Conservation (phyloP, 1,140 invertebrate genomes). For the Pogonognathellus flavescens region DNA sequence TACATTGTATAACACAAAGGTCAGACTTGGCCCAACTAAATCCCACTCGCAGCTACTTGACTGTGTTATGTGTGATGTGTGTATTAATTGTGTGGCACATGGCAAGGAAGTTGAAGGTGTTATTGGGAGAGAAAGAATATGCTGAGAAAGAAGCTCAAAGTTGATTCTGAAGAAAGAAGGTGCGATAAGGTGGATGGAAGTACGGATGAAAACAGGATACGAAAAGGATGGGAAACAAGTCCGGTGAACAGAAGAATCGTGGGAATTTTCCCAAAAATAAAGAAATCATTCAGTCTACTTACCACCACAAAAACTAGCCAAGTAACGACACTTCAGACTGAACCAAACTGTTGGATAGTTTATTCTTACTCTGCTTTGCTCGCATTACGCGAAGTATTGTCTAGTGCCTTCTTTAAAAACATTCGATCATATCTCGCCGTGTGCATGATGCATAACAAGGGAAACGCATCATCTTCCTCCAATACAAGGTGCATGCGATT, state of each 20-base stretch:
- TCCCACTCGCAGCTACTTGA: too few species aligned
- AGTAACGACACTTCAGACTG: neutral
- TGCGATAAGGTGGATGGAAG: neutral
- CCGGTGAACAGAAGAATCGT: slow-evolving; percentile 15
- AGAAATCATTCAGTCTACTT: slow-evolving; percentile 34
- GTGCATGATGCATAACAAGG: too few species aligned
- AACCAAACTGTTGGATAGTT: neutral
- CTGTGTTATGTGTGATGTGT: too few species aligned
- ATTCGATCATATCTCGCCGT: too few species aligned
- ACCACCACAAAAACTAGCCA: neutral
- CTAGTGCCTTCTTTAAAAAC: too few species aligned
- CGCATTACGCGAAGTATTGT: too few species aligned
- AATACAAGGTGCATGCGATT: too few species aligned
- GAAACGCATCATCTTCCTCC: too few species aligned
- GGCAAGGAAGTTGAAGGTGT: too few species aligned
- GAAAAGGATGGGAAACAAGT: slow-evolving; percentile 40
- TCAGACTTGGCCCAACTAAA: neutral
- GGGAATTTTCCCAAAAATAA: slow-evolving; percentile 27
- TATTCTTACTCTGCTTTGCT: too few species aligned
- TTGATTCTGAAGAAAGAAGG: neutral
- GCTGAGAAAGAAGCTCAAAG: neutral
- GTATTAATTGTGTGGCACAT: neutral
- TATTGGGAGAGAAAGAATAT: too few species aligned
- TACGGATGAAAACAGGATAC: slow-evolving; percentile 32
- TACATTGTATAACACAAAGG: slow-evolving; percentile 7